Conservation (phyloP, 2,797 vertebrate species). For the Mico argentatus region DNA sequence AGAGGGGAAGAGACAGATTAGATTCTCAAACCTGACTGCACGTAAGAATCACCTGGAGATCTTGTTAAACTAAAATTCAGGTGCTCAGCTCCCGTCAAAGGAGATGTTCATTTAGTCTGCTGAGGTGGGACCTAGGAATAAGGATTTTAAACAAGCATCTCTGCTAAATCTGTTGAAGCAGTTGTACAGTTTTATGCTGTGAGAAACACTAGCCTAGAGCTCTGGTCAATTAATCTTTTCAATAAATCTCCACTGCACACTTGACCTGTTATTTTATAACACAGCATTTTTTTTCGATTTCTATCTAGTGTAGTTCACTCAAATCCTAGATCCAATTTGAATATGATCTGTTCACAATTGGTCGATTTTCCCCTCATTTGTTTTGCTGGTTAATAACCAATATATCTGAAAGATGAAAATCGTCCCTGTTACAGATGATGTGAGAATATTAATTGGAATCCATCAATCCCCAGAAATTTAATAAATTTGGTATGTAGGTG, state of each 20-base stretch:
- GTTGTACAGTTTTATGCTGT: background rate
- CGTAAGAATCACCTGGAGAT: background rate
- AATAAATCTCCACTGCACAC: background rate
- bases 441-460: slow-evolving; percentile 16
- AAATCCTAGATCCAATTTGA: background rate
- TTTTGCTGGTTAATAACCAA: background rate
- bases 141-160: background rate
- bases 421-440: background rate
- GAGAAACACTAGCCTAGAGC: background rate
- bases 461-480: background rate
- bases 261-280: slow-evolving; percentile 40
- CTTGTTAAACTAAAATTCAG: background rate
- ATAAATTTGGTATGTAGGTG: background rate
- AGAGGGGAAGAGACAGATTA: background rate
- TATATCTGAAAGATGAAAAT: background rate
- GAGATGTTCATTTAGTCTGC: background rate
- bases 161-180: background rate
- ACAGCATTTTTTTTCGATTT: slow-evolving; percentile 5
- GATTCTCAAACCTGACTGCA: background rate
- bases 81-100: background rate
- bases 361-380: background rate
- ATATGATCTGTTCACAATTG: background rate
- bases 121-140: background rate
- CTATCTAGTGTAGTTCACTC: background rate
- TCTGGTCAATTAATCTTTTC: background rate